These are phyloP conservation scores for Dendroctonus valens DNA, from an alignment of 1,140 invertebrate species.

Conservation along the genomic window DNA sequence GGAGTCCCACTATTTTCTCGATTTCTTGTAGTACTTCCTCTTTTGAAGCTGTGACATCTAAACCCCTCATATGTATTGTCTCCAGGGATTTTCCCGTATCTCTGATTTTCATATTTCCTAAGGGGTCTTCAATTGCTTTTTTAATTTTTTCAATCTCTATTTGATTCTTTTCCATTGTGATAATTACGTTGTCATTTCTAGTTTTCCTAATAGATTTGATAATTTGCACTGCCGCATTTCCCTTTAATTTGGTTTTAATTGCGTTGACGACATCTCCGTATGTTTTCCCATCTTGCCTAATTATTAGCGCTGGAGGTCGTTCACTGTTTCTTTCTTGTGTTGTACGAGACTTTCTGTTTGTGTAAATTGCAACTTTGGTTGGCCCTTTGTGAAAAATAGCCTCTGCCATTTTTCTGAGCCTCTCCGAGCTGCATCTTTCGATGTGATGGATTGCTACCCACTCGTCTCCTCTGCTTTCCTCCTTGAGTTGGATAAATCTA, in stretches of 20 bases:
- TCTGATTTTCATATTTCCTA: not conserved
- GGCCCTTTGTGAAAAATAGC: slow-evolving; percentile 6
- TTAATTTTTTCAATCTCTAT: not conserved
- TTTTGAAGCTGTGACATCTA: slow-evolving; percentile 1
- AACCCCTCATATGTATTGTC: slow-evolving; percentile 3
- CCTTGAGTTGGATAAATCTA: slow-evolving; percentile 1
- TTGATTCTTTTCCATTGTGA: slow-evolving; percentile 5
- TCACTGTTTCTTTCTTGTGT: not conserved
- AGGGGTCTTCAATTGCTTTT: not conserved
- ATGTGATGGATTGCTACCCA: slow-evolving; percentile 11
- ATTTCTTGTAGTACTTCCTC: slow-evolving; percentile 1
- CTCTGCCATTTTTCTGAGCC: slow-evolving; percentile 18
- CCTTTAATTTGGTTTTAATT: slow-evolving; percentile 4
- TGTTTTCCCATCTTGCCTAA: not conserved
- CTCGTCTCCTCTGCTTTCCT: slow-evolving; percentile 5
- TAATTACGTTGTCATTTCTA: not conserved
- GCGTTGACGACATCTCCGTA: slow-evolving; percentile 2
- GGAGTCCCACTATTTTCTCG: not conserved
- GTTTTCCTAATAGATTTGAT: not conserved
- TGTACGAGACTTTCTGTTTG: not conserved
- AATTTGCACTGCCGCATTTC: not conserved
- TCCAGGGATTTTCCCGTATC: not conserved
- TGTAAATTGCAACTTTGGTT: slow-evolving; percentile 10
- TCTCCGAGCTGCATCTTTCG: not conserved
- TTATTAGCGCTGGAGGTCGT: not conserved